Conservation (phyloP, 2,113 vertebrate species). For the Desmodus rotundus region DNA sequence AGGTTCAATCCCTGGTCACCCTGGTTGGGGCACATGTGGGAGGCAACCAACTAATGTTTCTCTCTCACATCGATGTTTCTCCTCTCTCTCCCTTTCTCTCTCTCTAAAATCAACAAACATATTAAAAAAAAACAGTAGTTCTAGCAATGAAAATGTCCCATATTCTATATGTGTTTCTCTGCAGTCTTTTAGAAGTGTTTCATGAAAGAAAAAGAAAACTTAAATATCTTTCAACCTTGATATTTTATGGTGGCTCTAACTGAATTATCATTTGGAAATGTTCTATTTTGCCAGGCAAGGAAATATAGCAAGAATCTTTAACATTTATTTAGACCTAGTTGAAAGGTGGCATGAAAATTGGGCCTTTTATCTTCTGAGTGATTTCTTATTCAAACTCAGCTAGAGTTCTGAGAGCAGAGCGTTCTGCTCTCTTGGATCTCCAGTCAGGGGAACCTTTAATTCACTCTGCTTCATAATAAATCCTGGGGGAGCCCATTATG, state of each 20-base stretch:
- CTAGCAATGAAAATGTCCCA: not conserved
- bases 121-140: not conserved
- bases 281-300: not conserved
- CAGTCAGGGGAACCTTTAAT: not conserved
- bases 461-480: constrained; percentile 33
- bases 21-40: too few relatives aligned
- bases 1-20: too few relatives aligned
- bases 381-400: constrained; percentile 25
- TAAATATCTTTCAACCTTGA: not conserved
- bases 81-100: too few relatives aligned
- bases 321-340: not conserved
- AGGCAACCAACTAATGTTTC: too few relatives aligned
- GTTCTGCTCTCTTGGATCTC: not conserved
- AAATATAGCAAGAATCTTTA: not conserved
- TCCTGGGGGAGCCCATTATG: not conserved
- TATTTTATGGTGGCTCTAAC: not conserved
- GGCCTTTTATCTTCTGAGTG: not conserved
- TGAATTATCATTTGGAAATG: not conserved
- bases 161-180: not conserved
- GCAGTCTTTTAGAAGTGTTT: not conserved
- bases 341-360: not conserved
- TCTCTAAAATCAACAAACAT: too few relatives aligned
- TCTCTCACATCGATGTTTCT: too few relatives aligned
- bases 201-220: not conserved
- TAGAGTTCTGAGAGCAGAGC: not conserved